These are phyloP conservation scores for Spheniscus humboldti DNA, from an alignment of 2,797 vertebrate genomes.

Conservation along the genomic window DNA sequence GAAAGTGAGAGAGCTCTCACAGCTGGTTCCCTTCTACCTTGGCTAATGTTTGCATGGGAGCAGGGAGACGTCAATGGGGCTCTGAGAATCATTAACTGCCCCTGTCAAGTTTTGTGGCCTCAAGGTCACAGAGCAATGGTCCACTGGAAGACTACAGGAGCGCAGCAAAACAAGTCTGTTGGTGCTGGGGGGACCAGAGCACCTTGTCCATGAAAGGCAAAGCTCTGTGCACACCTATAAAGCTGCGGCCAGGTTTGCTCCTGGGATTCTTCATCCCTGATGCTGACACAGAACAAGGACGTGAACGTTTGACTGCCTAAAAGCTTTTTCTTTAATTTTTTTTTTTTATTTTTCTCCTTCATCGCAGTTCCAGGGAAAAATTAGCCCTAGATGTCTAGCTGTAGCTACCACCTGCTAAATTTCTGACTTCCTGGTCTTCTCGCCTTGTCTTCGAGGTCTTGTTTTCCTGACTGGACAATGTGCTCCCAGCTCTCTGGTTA, in stretches of 20 bases:
- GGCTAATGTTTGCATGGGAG: background rate
- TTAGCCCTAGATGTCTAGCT: background rate
- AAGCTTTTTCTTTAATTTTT: background rate
- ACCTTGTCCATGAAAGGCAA: background rate
- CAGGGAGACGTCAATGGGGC: background rate
- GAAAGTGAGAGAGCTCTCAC: rapidly evolving
- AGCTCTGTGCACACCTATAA: background rate
- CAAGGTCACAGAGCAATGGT: background rate
- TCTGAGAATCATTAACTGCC: slow-evolving; percentile 26
- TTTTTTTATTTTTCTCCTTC: background rate
- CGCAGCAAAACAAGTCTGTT: background rate
- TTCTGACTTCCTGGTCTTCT: background rate
- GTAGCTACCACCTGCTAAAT: background rate
- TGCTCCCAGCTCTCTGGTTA: background rate
- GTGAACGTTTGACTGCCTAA: background rate
- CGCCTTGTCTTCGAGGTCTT: background rate
- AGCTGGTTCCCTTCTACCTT: background rate
- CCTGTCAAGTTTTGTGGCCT: background rate
- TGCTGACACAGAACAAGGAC: background rate
- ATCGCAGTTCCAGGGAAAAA: background rate
- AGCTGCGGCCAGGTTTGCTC: background rate
- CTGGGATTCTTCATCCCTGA: background rate
- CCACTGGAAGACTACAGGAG: background rate
- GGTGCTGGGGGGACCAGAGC: background rate
- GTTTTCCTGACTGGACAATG: background rate